Conservation (phyloP, 2,888 invertebrate genomes). For the Caenorhabditis becei region DNA sequence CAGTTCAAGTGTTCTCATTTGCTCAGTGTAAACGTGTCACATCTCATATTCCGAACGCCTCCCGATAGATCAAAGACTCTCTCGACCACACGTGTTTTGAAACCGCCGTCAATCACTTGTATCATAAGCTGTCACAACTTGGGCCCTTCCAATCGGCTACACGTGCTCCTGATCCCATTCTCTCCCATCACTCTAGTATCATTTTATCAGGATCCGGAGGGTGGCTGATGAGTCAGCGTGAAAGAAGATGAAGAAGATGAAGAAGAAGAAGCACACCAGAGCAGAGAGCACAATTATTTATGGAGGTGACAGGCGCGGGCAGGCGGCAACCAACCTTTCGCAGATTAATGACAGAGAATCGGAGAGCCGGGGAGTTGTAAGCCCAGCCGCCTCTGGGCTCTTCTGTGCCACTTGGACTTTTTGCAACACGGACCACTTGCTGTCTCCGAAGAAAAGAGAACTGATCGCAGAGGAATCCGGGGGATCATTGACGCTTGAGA, state of each 20-base stretch:
- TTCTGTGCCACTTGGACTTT: conserved; percentile 54
- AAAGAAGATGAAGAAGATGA: conserved; percentile 28
- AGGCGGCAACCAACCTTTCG: conserved; percentile 58
- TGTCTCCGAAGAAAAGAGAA: conserved; percentile 45
- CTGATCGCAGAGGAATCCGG: conserved; percentile 15
- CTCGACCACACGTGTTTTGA: conserved; percentile 49
- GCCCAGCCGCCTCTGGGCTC: conserved; percentile 33
- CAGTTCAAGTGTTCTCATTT: not conserved
- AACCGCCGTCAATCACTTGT: conserved; percentile 51
- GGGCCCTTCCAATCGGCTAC: conserved; percentile 34
- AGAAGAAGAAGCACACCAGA: conserved; percentile 9
- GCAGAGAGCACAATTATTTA: conserved; percentile 57
- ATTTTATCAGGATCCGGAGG: conserved; percentile 14
- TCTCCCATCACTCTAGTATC: conserved; percentile 4
- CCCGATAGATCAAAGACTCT: conserved; percentile 38
- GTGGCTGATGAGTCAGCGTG: conserved; percentile 48
- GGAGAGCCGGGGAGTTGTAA: conserved; percentile 39
- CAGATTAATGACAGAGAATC: conserved; percentile 46
- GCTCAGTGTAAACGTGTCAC: too few relatives aligned
- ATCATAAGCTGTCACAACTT: conserved; percentile 56
- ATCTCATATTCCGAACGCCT: conserved; percentile 1
- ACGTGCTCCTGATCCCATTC: conserved; percentile 15
- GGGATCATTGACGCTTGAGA: conserved; percentile 44
- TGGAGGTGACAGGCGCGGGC: conserved; percentile 61
- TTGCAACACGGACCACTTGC: conserved; percentile 26